Evolutionary conservation across 2,888 invertebrate genomes (phyloP), one percentile per base, ranked within the genome.

Genomic region (Coleophora flavipennella): DNA sequence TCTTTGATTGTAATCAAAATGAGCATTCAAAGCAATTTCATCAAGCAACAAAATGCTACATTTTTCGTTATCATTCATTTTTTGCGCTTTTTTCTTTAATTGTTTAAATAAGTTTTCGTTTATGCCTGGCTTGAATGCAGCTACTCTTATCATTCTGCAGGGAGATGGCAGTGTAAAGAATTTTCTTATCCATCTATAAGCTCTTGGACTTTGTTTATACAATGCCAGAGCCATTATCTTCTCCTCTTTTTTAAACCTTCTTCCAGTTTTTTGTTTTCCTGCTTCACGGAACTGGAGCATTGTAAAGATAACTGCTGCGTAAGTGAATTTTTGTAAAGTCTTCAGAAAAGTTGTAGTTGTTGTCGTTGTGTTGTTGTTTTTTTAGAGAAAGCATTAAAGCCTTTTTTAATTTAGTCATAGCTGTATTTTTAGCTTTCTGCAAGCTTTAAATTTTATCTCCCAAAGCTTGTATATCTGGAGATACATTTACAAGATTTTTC

Each of bases 31-130:
- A 9, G 50, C 38, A 46, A 59, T 54, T 43, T 57, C 53, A 14
- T 57, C 58, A 40, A 58, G 59, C 8, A 59, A 7, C 6, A 58
- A 2, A 1, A 50, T 35, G 25, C 57, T 55, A 6, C 57, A 33
- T 36, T 39, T 46, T 0, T 58, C 38, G 29, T 40, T 27, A 1
- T 7, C 0, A 38, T 44, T 50, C 49, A 56, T 53, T 26, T 48
- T 46, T 10, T 47, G 36, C 1, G 40, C 38, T 28, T 32, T 40
- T 42, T 42, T 31, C n/a, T 48, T 49, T 13, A 55, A 13, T 40
- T 55, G 53, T n/a, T 6, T 1, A 34, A 55, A 40, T 6, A 59
- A 36, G 10, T 46, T 53, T 44, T 51, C 41, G 40, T 53, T 55
- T 1, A 53, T 37, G 0, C 50, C 51, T 27, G 51, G 48, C 20